These are phyloP conservation scores for Arbacia lixula DNA, from an alignment of 53 echinoderm and acorn worm genomes.

Conservation along the genomic window DNA sequence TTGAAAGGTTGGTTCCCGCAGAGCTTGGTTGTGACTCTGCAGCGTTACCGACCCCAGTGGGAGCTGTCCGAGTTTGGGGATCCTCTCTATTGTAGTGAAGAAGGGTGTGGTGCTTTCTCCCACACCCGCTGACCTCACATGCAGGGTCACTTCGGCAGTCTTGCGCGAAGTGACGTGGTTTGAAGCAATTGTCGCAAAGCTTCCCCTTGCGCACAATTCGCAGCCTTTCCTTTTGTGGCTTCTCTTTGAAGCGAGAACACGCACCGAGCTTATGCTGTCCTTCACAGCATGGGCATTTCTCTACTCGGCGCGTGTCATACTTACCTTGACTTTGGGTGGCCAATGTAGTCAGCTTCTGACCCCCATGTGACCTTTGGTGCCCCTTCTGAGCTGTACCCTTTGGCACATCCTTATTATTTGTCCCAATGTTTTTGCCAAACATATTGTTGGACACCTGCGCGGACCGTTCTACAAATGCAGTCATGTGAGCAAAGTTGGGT, in stretches of 20 bases:
- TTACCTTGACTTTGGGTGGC: too few species aligned
- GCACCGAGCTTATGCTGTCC: slow-evolving; percentile 36
- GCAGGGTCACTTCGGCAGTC: slow-evolving; percentile 32
- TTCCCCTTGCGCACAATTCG: slow-evolving; percentile 26
- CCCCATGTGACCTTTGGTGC: too few species aligned
- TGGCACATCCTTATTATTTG: background rate
- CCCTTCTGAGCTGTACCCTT: too few species aligned
- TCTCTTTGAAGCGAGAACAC: slow-evolving; percentile 61
- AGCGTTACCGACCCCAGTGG: slow-evolving; percentile 55
- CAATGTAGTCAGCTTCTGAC: too few species aligned
- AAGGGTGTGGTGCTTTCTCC: slow-evolving; percentile 70
- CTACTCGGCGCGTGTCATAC: too few species aligned
- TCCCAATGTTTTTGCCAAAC: slow-evolving; percentile 58
- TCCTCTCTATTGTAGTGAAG: too few species aligned
- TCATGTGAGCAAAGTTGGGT: slow-evolving; percentile 51
- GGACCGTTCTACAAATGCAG: slow-evolving; percentile 61
- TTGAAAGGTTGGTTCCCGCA: too few species aligned
- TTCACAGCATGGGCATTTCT: slow-evolving; percentile 64
- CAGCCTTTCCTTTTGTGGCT: slow-evolving; percentile 56
- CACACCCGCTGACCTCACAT: slow-evolving; percentile 59
- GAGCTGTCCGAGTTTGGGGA: too few species aligned
- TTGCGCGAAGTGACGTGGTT: slow-evolving; percentile 52
- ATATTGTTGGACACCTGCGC: slow-evolving; percentile 56
- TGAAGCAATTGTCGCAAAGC: slow-evolving; percentile 73
- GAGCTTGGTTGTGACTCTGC: too few species aligned